A percentile compares a stretch with the other conserved stretches of the same genome.
phyloP scores from a whole-genome alignment of 2,113 vertebrate species.

The Hassar affinis region DNA sequence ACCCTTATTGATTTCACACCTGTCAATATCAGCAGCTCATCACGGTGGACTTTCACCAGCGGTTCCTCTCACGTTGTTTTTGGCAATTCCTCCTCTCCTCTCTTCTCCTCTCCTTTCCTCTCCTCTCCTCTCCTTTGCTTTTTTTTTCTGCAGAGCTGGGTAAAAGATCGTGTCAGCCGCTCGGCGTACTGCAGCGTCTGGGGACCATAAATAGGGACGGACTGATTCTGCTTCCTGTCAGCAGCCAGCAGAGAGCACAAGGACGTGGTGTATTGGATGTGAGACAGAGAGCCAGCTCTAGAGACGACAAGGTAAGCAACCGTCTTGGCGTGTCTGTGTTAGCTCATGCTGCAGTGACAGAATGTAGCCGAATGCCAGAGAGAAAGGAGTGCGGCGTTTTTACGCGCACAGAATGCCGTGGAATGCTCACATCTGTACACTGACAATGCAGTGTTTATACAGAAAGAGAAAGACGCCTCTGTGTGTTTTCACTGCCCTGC shows the following conservation, averaged over 20 bases:
- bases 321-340: slow-evolving; percentile 12
- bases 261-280: slow-evolving; percentile 36
- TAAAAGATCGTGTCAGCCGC: slow-evolving; percentile 61
- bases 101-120: slow-evolving; percentile 8
- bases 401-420: background rate
- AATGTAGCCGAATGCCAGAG: slow-evolving; percentile 7
- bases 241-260: slow-evolving; percentile 53
- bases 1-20: background rate
- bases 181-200: slow-evolving; percentile 62
- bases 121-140: background rate
- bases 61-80: background rate
- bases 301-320: slow-evolving; percentile 42
- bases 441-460: slow-evolving; percentile 25
- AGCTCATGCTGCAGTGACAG: slow-evolving; percentile 24
- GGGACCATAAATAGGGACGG: slow-evolving; percentile 75
- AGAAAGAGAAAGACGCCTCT: background rate
- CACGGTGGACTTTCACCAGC: background rate
- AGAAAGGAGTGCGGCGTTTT: background rate
- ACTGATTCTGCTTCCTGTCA: slow-evolving; percentile 69
- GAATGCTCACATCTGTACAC: background rate
- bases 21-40: background rate
- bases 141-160: slow-evolving; percentile 3
- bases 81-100: background rate
- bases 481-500: background rate
- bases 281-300: slow-evolving; percentile 28